Conservation (phyloP, 2,888 invertebrate species). For the Phyllotreta striolata region DNA sequence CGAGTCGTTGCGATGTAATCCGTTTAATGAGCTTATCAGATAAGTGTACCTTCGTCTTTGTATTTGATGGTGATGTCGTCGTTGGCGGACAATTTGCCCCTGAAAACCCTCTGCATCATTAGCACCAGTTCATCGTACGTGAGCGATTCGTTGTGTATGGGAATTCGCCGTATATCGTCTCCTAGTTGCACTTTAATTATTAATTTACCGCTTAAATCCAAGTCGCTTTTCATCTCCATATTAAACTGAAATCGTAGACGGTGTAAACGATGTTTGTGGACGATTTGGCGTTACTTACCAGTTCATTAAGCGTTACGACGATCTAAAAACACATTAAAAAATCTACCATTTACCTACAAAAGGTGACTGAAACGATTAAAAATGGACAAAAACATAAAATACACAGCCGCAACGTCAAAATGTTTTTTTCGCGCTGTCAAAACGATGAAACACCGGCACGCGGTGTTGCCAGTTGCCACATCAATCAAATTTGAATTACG, state of each 20-base stretch:
- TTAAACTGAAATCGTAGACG: slow-evolving; percentile 42
- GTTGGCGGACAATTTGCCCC: slow-evolving; percentile 68
- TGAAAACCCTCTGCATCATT: slow-evolving; percentile 77
- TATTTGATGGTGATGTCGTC: slow-evolving; percentile 77
- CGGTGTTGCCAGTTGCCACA: slow-evolving; percentile 12
- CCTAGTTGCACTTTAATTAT: slow-evolving; percentile 68
- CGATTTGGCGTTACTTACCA: slow-evolving; percentile 38
- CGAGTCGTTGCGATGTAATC: slow-evolving; percentile 22
- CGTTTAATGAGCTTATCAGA: slow-evolving; percentile 15
- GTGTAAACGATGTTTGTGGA: neutral
- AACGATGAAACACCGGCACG: slow-evolving; percentile 26
- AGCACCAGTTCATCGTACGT: slow-evolving; percentile 74
- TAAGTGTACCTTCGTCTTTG: slow-evolving; percentile 70
- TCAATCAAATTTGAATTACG: too few relatives aligned
- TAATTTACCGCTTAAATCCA: slow-evolving; percentile 64
- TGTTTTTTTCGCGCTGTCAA: slow-evolving; percentile 42
- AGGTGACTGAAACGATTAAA: slow-evolving; percentile 45
- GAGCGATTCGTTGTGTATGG: slow-evolving; percentile 76
- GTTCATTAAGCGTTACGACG: slow-evolving; percentile 42
- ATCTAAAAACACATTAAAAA: slow-evolving; percentile 39
- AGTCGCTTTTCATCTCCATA: slow-evolving; percentile 58
- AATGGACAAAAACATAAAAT: slow-evolving; percentile 46
- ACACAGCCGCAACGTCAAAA: slow-evolving; percentile 41
- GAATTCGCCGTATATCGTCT: slow-evolving; percentile 73
- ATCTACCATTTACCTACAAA: slow-evolving; percentile 39